Evolutionary conservation across 2,797 vertebrate species (phyloP), one percentile per base, ranked within the genome.

Genomic region (Xenops minutus): DNA sequence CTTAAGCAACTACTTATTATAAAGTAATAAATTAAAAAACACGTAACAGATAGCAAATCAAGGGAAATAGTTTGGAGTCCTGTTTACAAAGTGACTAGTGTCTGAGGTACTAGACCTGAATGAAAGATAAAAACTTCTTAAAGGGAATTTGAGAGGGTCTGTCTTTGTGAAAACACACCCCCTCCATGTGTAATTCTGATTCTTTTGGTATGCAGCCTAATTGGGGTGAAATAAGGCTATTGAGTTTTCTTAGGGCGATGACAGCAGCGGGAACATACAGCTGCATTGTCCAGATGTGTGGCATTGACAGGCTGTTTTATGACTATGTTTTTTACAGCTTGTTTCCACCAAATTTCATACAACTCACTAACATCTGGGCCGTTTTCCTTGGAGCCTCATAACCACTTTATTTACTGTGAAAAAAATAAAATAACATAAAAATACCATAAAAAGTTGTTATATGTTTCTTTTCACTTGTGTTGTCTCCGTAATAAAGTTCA

Each of bases 231-330:
- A 98, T 97, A 96, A 98, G 98, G 98, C 97, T 98, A 98, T 96
- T 97, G 97, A 96, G 96, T 96, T 98, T 98, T 98, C 97, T 92
- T 79, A 51, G 95, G 96, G 98, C 91, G 98, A 98, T 96, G 98
- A 98, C 98, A 98, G 97, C 95, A 77, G 97, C 81, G 8, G 97
- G 97, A 98, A 98, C 97, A 97, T 96, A 98, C 97, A 98, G 98
- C 97, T 98, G 98, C 96, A 97, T 95, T 97, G 97, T 98, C 97
- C 98, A 98, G 98, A 98, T 98, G 98, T 98, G 98, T 97, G 98
- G 97, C 97, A 98, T 88, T 97, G 98, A 98, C 97, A 97, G 97
- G 93, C 96, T 98, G 93, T 96, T 98, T 98, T 98, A 98, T 95
- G 95, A 88, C 97, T 96, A 92, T 91, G 91, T 97, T 98, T 98